Percentiles rank a stretch among this genome's conserved stretches.
phyloP scores from a whole-genome alignment of 2,797 vertebrate genomes.

The Phyllotis vaccarum region DNA sequence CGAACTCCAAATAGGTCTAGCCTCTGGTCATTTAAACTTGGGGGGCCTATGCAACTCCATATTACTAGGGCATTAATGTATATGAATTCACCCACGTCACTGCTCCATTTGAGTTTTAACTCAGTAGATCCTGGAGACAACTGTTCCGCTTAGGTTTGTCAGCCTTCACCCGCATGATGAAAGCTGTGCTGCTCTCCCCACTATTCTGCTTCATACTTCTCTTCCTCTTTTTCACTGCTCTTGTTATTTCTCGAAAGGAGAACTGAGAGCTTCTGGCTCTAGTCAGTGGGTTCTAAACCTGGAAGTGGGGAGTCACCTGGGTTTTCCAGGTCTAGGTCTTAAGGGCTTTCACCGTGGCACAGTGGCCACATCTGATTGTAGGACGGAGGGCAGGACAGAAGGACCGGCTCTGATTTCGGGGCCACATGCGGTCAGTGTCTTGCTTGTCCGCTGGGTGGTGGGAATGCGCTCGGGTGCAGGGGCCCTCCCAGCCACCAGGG shows the following conservation, averaged over 20 bases:
- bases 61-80: background rate
- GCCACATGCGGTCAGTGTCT: background rate
- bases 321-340: background rate
- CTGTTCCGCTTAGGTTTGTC: background rate
- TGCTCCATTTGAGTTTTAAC: background rate
- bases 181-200: background rate
- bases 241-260: constrained; percentile 69
- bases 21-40: background rate
- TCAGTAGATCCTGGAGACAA: background rate
- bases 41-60: background rate
- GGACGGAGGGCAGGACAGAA: background rate
- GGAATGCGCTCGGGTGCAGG: constrained; percentile 57
- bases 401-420: background rate
- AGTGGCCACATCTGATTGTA: background rate
- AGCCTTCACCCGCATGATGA: background rate
- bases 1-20: background rate
- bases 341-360: background rate
- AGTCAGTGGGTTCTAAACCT: constrained; percentile 1
- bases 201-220: background rate
- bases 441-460: background rate
- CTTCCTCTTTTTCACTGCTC: constrained; percentile 77
- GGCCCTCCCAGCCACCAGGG: constrained; percentile 77
- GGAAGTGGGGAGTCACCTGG: constrained; percentile 49
- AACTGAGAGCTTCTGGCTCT: constrained; percentile 72
- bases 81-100: background rate